Evolutionary conservation across 2,797 vertebrate species (phyloP).

Genomic region (Melanotaenia parkinsoni): DNA sequence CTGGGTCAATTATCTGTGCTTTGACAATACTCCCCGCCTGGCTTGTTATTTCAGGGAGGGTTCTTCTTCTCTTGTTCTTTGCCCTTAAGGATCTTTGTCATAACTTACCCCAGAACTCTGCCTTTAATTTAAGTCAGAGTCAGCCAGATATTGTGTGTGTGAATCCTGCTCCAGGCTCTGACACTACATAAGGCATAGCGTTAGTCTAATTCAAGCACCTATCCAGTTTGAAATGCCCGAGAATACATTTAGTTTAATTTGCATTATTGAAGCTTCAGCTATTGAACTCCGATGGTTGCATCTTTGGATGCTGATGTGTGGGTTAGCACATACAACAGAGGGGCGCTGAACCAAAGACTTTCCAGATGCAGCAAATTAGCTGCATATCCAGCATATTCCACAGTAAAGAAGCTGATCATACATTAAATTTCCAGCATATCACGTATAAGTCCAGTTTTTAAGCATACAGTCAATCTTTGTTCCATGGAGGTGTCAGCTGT

Average conservation of each 20-base stretch:
- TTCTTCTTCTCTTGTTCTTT: constrained; percentile 51
- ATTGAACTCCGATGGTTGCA: constrained; percentile 32
- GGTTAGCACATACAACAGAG: constrained; percentile 5
- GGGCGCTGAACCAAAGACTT: constrained; percentile 15
- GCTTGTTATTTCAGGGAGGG: constrained; percentile 52
- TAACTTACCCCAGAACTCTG: constrained; percentile 24
- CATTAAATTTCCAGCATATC: background rate
- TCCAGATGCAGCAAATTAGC: constrained; percentile 1
- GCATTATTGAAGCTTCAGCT: constrained; percentile 56
- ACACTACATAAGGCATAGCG: constrained; percentile 18
- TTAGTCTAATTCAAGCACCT: constrained; percentile 33
- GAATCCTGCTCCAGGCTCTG: constrained; percentile 38
- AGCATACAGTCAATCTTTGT: background rate
- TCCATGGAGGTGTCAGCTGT: background rate
- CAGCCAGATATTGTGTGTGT: constrained; percentile 36
- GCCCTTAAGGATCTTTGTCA: constrained; percentile 43
- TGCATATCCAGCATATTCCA: background rate
- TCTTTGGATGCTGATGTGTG: constrained; percentile 16
- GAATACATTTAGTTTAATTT: constrained; percentile 24
- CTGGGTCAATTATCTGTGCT: constrained; percentile 71
- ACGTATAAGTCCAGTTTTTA: background rate
- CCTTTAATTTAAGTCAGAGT: constrained; percentile 52
- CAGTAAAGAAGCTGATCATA: constrained; percentile 2
- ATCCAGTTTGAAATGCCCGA: background rate
- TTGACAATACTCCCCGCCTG: constrained; percentile 49